A percentile compares a stretch with the other conserved stretches of the same genome.
Evolutionary conservation across 2,888 invertebrate species (phyloP).

Genomic region (Piscicola geometra): DNA sequence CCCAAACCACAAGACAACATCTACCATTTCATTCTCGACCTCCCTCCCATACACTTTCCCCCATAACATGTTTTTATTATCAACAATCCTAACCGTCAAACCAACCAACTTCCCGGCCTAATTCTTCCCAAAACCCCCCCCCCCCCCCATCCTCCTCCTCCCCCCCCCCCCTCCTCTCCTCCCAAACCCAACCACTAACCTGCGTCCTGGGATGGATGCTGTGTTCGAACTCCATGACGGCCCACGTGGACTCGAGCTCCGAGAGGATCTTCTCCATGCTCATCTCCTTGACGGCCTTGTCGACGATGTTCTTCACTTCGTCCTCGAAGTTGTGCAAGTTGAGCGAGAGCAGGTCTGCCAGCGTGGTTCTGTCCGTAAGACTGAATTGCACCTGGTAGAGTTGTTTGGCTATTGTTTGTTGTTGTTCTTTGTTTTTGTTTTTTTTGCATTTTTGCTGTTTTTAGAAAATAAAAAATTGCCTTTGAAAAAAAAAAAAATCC

Average conservation of each 20-base stretch:
- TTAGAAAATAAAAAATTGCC: neutral
- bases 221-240: constrained; percentile 78
- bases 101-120: too few relatives aligned
- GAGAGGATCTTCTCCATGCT: constrained; percentile 92
- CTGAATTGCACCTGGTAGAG: constrained; percentile 75
- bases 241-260: constrained; percentile 86
- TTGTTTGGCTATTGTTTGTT: neutral
- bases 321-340: constrained; percentile 95
- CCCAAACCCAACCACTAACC: too few relatives aligned
- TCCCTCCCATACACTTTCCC: too few relatives aligned
- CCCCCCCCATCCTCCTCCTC: neutral
- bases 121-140: too few relatives aligned
- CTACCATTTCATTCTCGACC: too few relatives aligned
- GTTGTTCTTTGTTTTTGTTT: too few relatives aligned
- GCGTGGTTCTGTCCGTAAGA: constrained; percentile 84
- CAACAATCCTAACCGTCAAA: neutral
- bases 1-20: too few relatives aligned
- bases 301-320: constrained; percentile 90
- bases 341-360: constrained; percentile 81
- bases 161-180: neutral
- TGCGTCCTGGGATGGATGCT: constrained; percentile 77
- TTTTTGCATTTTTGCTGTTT: neutral
- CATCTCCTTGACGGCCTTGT: constrained; percentile 97
- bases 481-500: neutral
- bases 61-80: too few relatives aligned